A percentile compares a stretch with the other conserved stretches of the same genome.
Conservation (phyloP, 1,140 invertebrate genomes). For the Penaeus japonicus region DNA sequence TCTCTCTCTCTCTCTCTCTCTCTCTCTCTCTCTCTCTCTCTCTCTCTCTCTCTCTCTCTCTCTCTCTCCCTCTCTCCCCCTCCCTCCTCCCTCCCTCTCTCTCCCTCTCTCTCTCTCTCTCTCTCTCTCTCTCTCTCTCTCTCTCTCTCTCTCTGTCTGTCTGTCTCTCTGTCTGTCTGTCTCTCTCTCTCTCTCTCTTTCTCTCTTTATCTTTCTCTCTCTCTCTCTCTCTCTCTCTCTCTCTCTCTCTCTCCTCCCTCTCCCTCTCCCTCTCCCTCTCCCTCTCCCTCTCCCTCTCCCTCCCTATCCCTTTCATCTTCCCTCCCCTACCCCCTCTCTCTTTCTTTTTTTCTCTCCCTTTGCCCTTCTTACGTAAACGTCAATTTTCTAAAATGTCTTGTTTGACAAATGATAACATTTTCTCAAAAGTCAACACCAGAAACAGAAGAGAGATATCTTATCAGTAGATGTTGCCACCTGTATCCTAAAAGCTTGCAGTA, state of each 20-base stretch:
- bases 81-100: background rate
- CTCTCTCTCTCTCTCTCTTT: background rate
- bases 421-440: too few relatives aligned
- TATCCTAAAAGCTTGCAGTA: too few relatives aligned
- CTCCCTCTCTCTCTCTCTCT: background rate
- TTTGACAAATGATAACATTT: too few relatives aligned
- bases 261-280: background rate
- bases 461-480: too few relatives aligned
- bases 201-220: background rate
- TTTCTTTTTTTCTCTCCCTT: background rate
- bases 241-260: background rate
- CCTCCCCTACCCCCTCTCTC: background rate
- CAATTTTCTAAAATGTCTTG: too few relatives aligned
- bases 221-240: background rate
- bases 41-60: constrained; percentile 24
- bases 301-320: background rate
- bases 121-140: background rate
- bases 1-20: background rate
- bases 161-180: background rate
- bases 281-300: background rate
- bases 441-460: too few relatives aligned
- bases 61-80: background rate
- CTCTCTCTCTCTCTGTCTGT: background rate
- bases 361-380: background rate
- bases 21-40: background rate